Base-by-base conservation (phyloP, 2,888 invertebrate species). In the Melieria crassipennis region DNA sequence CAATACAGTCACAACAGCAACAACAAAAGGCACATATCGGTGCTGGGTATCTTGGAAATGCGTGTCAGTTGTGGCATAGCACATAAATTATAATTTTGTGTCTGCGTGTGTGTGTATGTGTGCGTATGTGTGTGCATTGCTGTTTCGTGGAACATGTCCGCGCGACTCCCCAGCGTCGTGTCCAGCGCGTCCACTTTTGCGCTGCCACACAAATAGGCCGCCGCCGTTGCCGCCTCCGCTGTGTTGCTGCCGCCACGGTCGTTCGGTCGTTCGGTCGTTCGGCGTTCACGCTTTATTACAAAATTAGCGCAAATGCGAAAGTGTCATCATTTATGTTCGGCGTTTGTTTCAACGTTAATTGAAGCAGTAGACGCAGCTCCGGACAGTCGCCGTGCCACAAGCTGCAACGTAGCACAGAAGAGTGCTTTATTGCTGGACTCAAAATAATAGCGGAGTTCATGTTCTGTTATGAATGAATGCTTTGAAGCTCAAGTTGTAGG, bases 251-350 rank as follows among this genome's bases (percentile, higher is more conserved):
- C 2, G 30, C 30, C 30, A 30, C 30, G 30, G 30, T 30, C 30
- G 30, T 30, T 30, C 30, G 52, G 5, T 7, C 1, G n/a, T n/a
- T n/a, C 30, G 30, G 30, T 30, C 30, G 30, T 30, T 30, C 30
- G 52, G 5, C 4, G 1, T 52, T 52, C 52, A 50, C 11, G 10
- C 11, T 50, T 52, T n/a, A 7, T n/a, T n/a, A 52, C 11, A 52
- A 52, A 52, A 52, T 52, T 52, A 52, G 9, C 52, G 52, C 52
- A 52, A 52, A 52, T 52, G 52, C 52, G 9, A 52, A 52, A 52
- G 52, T 52, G 52, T 52, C 52, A 52, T 52, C 52, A 52, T 52
- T 52, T 52, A 52, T 6, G 52, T 52, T 52, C 52, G 52, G 52
- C 52, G 52, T 52, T 52, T 52, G 13, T 52, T 52, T 52, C 9